A percentile compares a stretch with the other conserved stretches of the same genome.
These are phyloP conservation scores for Synergus itoensis DNA, from an alignment of 2,888 invertebrate species.

Conservation along the genomic window DNA sequence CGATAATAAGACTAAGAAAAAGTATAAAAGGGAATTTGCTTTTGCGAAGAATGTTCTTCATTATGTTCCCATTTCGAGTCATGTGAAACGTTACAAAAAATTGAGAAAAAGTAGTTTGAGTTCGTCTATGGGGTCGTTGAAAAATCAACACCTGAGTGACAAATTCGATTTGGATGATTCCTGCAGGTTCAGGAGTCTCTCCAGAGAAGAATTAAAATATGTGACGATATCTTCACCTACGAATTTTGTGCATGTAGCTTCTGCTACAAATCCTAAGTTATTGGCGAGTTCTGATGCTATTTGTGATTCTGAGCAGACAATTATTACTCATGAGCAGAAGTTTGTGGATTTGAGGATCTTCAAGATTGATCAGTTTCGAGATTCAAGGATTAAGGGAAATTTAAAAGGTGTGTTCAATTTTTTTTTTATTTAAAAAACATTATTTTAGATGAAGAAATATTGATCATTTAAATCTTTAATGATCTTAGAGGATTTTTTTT, in stretches of 20 bases:
- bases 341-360: slow-evolving; percentile 60
- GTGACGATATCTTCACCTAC: slow-evolving; percentile 69
- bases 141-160: slow-evolving; percentile 43
- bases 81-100: slow-evolving; percentile 59
- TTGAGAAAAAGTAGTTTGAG: slow-evolving; percentile 52
- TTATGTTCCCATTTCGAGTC: slow-evolving; percentile 63
- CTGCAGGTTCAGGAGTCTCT: slow-evolving; percentile 52
- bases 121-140: slow-evolving; percentile 49
- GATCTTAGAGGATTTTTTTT: too few species aligned
- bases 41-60: slow-evolving; percentile 67
- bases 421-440: background rate
- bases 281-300: slow-evolving; percentile 17
- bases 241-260: slow-evolving; percentile 73
- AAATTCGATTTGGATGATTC: slow-evolving; percentile 42
- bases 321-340: slow-evolving; percentile 68
- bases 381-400: slow-evolving; percentile 2
- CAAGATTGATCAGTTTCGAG: slow-evolving; percentile 5
- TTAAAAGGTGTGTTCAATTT: slow-evolving; percentile 7
- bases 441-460: background rate
- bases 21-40: slow-evolving; percentile 55
- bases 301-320: slow-evolving; percentile 48
- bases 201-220: slow-evolving; percentile 61
- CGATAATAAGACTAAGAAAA: slow-evolving; percentile 44
- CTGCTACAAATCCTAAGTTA: slow-evolving; percentile 66
- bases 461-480: too few species aligned